Evolutionary conservation across 2,113 vertebrate species (phyloP).

Genomic region (Arenaria interpres): DNA sequence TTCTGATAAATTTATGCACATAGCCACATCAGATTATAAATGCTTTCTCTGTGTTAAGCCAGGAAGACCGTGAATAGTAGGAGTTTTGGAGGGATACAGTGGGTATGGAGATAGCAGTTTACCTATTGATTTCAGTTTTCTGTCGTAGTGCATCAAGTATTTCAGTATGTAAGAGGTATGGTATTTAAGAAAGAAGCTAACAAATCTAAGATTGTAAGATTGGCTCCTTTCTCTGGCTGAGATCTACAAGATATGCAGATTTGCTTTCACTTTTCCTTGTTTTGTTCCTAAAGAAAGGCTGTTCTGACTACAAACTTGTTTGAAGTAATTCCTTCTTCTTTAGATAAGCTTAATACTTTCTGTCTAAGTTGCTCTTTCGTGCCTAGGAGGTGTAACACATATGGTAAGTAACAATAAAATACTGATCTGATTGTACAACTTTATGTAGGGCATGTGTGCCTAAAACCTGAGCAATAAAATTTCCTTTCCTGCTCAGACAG

Average conservation of each 20-base stretch:
- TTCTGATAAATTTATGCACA: background rate
- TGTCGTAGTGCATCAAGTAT: background rate
- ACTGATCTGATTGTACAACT: slow-evolving; percentile 54
- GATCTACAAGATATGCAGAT: background rate
- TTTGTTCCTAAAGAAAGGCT: background rate
- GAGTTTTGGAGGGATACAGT: background rate
- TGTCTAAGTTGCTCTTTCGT: background rate
- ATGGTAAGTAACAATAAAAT: slow-evolving; percentile 57
- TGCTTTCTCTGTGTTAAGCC: background rate
- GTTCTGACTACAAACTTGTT: background rate
- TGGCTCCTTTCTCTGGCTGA: background rate
- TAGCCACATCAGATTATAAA: background rate
- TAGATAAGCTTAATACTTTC: slow-evolving; percentile 8
- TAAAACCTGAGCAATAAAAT: slow-evolving; percentile 62
- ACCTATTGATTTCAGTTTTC: background rate
- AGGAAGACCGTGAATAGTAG: background rate
- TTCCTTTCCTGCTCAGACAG: slow-evolving; percentile 51
- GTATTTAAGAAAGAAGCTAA: background rate
- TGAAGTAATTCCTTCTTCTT: background rate
- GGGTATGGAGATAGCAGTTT: background rate
- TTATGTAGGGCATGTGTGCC: slow-evolving; percentile 61
- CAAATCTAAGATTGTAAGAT: background rate
- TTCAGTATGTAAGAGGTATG: accelerated
- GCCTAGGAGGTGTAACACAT: slow-evolving; percentile 20
- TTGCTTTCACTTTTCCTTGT: background rate